Evolutionary conservation across 2,797 vertebrate species (phyloP).

Genomic region (Betta splendens): DNA sequence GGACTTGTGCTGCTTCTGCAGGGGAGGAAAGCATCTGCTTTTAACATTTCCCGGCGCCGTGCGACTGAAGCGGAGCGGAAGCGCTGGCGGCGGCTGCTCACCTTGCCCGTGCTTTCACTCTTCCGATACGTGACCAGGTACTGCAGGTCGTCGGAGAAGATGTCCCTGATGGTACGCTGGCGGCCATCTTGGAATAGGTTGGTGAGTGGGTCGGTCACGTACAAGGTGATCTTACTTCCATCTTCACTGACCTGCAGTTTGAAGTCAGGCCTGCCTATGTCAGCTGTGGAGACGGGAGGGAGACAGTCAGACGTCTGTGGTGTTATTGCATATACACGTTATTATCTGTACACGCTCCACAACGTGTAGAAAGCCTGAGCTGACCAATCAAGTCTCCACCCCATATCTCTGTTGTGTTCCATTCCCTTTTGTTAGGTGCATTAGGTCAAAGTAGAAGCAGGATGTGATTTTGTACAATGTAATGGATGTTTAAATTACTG

Average conservation of each 20-base stretch:
- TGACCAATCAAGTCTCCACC: no score
- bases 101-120: slow-evolving; percentile 89
- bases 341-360: neutral
- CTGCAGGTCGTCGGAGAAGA: slow-evolving; percentile 82
- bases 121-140: slow-evolving; percentile 87
- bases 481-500: no score
- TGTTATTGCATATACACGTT: neutral
- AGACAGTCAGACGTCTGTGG: neutral
- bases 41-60: neutral
- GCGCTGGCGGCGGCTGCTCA: slow-evolving; percentile 52
- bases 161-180: slow-evolving; percentile 82
- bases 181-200: slow-evolving; percentile 68
- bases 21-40: slow-evolving; percentile 3
- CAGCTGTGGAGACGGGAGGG: slow-evolving; percentile 73
- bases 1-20: slow-evolving; percentile 81
- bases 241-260: slow-evolving; percentile 75
- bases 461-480: no score
- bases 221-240: slow-evolving; percentile 74
- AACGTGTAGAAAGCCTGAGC: neutral
- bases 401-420: no score
- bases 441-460: no score
- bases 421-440: no score
- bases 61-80: no score
- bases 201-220: slow-evolving; percentile 80
- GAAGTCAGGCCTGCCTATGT: slow-evolving; percentile 81